Base-by-base conservation (phyloP, 2,113 vertebrate species). In the Oncorhynchus clarkii region DNA sequence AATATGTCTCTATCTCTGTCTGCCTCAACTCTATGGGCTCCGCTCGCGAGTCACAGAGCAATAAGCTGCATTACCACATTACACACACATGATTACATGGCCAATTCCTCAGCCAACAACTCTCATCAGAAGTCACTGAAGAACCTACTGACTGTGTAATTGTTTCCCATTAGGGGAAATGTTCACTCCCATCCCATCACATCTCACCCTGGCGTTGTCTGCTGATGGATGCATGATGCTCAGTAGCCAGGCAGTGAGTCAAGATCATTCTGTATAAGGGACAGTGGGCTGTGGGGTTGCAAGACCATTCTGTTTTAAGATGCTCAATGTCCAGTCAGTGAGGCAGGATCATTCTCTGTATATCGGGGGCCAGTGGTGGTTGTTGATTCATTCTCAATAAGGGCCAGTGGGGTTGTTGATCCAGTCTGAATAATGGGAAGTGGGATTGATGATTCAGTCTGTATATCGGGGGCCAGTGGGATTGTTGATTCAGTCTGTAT, bases 91-190 rank as follows among this genome's bases (percentile, higher is more conserved):
- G 90, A 93, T 92, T 93, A 92, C 84, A 82, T 89, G 88, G 85
- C 86, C 89, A 89, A 91, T 89, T 87, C 88, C 91, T 86, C 88
- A 78, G 84, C 82, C 85, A 91, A 88, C 82, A 85, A 82, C 86
- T 87, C 89, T 91, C 91, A 93, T 92, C 91, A 89, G 89, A 92
- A 90, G 89, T 89, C 89, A 88, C 73, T 89, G 87, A 91, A 89
- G 89, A 89, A 92, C 87, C 89, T 91, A 91, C 86, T 83, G 85
- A 91, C 88, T 93, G 91, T 92, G 92, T 93, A 93, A 93, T 92
- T 92, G 91, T 91, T 89, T 92, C 90, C 88, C 88, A 87, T 92
- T 93, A 90, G 85, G 81, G 88, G 81, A 84, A 85, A 86, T 72
- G 82, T 88, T 76, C 80, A 75, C 87, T 81, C 83, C 88, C 79